A percentile compares a stretch with the other conserved stretches of the same genome.
These are phyloP conservation scores for Hydrotaea diabolus DNA, from an alignment of 2,888 invertebrate genomes.

Conservation along the genomic window DNA sequence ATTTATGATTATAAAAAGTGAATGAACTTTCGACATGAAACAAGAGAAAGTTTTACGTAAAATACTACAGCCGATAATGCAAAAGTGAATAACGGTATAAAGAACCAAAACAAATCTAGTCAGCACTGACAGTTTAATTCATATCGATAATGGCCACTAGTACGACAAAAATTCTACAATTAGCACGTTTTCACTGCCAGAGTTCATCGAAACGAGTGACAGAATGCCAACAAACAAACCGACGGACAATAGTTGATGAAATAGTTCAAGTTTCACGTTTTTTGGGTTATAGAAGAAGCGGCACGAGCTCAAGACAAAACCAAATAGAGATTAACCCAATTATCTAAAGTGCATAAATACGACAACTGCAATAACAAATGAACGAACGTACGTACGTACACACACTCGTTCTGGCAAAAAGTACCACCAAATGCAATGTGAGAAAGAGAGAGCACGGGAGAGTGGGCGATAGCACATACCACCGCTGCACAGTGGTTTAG, in stretches of 20 bases:
- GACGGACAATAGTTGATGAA: not conserved
- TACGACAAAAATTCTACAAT: not conserved
- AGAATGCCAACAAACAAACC: not conserved
- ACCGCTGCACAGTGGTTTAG: too few relatives aligned
- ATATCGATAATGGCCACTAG: not conserved
- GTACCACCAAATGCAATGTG: not conserved
- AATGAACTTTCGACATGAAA: constrained; percentile 1
- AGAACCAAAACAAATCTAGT: not conserved
- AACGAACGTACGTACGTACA: not conserved
- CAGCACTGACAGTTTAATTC: constrained; percentile 1
- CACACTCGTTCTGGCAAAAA: not conserved
- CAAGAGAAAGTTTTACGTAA: not conserved
- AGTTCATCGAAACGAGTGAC: not conserved
- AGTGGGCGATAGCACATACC: too few relatives aligned
- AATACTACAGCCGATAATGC: not conserved
- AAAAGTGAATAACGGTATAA: not conserved
- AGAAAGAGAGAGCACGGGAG: too few relatives aligned
- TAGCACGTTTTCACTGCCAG: constrained; percentile 9
- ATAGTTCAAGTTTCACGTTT: constrained; percentile 21
- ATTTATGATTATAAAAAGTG: too few relatives aligned
- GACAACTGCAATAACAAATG: constrained; percentile 33
- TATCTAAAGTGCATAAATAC: constrained; percentile 53
- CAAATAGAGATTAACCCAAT: constrained; percentile 62
- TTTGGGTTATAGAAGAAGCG: constrained; percentile 14
- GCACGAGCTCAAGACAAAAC: not conserved